Conservation (phyloP, 2,888 invertebrate species). For the Tineola bisselliella region DNA sequence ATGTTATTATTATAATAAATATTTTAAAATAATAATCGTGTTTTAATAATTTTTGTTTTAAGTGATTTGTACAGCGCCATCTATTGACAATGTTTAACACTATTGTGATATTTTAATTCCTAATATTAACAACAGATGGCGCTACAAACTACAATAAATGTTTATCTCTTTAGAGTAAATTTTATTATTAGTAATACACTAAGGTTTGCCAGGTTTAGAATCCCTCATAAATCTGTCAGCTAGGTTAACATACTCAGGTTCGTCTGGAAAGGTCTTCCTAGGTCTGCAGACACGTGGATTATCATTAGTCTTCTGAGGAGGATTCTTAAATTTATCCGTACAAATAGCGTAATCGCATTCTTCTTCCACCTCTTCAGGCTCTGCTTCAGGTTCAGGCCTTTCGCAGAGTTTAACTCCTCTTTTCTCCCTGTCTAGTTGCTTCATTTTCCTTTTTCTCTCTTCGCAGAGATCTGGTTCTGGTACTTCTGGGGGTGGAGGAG, state of each 20-base stretch:
- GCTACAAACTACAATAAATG: background rate
- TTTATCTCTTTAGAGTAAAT: no score
- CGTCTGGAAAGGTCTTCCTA: background rate
- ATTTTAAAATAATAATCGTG: background rate
- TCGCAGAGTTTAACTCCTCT: slow-evolving; percentile 38
- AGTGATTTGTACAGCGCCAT: background rate
- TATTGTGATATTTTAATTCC: background rate
- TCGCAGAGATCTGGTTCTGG: background rate
- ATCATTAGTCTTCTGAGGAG: slow-evolving; percentile 10
- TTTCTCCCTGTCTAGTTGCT: slow-evolving; percentile 23
- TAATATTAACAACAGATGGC: background rate
- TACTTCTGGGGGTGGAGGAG: slow-evolving; percentile 24
- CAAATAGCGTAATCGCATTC: slow-evolving; percentile 34
- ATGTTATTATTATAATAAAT: background rate
- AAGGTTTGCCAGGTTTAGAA: background rate
- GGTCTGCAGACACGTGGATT: background rate
- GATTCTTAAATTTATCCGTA: slow-evolving; percentile 42
- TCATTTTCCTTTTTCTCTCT: slow-evolving; percentile 17
- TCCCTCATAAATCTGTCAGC: background rate
- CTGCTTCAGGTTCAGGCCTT: slow-evolving; percentile 16
- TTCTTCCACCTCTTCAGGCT: slow-evolving; percentile 22
- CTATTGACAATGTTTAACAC: background rate
- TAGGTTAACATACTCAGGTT: background rate
- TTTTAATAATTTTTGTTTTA: background rate
- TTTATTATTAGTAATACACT: no score